phyloP scores from a whole-genome alignment of 2,888 invertebrate species.

The Melanargia galathea region DNA sequence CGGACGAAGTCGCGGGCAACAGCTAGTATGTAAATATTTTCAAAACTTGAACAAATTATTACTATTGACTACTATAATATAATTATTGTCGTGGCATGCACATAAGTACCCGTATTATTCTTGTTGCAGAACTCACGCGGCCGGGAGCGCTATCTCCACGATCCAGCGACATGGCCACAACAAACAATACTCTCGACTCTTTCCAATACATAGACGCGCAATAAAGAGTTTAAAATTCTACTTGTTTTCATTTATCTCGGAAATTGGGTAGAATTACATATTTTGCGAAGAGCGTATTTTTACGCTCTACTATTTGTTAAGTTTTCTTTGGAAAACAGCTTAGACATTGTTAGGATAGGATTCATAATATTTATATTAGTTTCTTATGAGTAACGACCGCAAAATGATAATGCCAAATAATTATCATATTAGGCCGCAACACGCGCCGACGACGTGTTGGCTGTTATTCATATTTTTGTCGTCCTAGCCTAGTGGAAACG shows the following conservation, averaged over 20 bases:
- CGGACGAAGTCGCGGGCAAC: no score
- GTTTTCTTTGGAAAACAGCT: neutral
- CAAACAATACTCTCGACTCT: conserved; percentile 38
- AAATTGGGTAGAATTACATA: neutral
- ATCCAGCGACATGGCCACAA: conserved; percentile 44
- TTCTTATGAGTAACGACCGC: no score
- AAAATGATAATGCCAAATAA: no score
- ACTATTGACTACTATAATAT: no score
- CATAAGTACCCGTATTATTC: no score
- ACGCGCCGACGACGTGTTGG: no score
- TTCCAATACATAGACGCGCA: conserved; percentile 41
- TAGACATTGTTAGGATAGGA: conserved; percentile 3
- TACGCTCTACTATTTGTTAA: neutral
- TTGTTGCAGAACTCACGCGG: conserved; percentile 31
- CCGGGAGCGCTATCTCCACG: conserved; percentile 46
- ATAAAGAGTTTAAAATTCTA: conserved; percentile 44
- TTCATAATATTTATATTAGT: neutral
- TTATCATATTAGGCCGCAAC: no score
- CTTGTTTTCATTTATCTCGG: conserved; percentile 32
- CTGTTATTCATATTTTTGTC: no score
- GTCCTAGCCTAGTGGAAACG: no score
- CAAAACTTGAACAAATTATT: no score
- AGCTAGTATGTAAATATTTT: no score
- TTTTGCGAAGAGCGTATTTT: neutral
- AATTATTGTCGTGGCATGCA: no score